Evolutionary conservation across 2,797 vertebrate genomes (phyloP).

Genomic region (Salarias fasciatus): DNA sequence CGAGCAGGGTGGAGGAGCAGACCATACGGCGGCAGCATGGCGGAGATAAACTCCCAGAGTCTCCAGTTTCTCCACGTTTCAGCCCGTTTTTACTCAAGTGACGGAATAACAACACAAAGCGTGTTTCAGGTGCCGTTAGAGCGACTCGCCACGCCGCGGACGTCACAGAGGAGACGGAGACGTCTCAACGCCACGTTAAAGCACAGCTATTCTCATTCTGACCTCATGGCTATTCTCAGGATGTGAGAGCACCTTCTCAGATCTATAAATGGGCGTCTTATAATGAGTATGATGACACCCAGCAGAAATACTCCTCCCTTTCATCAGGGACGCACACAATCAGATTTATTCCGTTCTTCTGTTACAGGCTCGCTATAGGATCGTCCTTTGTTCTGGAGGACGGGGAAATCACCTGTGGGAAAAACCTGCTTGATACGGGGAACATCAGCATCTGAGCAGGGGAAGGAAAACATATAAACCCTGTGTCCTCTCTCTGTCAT

Average conservation of each 20-base stretch:
- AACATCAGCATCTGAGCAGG: slow-evolving; percentile 21
- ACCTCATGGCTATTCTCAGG: slow-evolving; percentile 80
- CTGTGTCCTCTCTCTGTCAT: not conserved
- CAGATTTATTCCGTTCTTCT: slow-evolving; percentile 58
- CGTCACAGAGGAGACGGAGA: slow-evolving; percentile 15
- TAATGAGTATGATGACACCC: slow-evolving; percentile 80
- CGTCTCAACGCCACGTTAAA: slow-evolving; percentile 49
- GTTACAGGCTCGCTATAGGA: slow-evolving; percentile 38
- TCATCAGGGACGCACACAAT: slow-evolving; percentile 67
- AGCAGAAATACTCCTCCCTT: slow-evolving; percentile 73
- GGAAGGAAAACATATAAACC: not conserved
- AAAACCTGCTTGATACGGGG: slow-evolving; percentile 1
- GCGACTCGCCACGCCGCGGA: not conserved
- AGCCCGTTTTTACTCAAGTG: too few species aligned
- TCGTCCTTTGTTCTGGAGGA: slow-evolving; percentile 50
- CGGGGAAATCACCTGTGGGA: slow-evolving; percentile 34
- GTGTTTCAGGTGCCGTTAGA: slow-evolving; percentile 7
- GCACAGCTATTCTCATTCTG: slow-evolving; percentile 64
- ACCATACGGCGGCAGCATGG: too few species aligned
- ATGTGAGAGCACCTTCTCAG: slow-evolving; percentile 78
- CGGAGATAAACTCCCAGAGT: too few species aligned
- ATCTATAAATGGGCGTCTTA: slow-evolving; percentile 79
- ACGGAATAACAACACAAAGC: slow-evolving; percentile 3
- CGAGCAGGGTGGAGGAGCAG: too few species aligned
- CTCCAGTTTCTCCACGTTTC: too few species aligned